Evolutionary conservation across 2,113 vertebrate species (phyloP).

Genomic region (Phaetusa simplex): DNA sequence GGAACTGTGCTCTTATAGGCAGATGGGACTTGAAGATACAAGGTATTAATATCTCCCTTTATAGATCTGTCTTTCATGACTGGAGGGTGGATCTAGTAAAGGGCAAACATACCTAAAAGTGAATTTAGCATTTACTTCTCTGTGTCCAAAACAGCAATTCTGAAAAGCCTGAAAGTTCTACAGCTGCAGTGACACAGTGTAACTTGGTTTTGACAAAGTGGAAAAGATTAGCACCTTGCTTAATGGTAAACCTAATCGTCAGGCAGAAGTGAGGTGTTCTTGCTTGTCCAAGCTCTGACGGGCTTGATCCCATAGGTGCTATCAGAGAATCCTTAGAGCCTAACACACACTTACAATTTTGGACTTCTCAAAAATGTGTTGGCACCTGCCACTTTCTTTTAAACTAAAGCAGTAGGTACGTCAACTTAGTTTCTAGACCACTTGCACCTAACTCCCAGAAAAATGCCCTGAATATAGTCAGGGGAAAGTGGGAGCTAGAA

Average conservation of each 20-base stretch:
- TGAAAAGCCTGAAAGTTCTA: background rate
- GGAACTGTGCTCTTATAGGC: background rate
- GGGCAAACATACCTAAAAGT: background rate
- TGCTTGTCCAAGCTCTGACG: background rate
- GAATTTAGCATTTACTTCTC: background rate
- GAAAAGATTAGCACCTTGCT: background rate
- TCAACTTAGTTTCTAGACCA: background rate
- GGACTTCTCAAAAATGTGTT: background rate
- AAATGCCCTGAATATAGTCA: background rate
- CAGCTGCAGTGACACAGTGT: background rate
- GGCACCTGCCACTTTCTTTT: background rate
- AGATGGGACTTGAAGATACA: background rate
- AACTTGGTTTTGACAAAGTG: background rate
- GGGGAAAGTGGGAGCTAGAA: background rate
- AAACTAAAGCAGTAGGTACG: background rate
- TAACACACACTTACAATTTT: background rate
- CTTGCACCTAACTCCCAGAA: background rate
- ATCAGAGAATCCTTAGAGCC: background rate
- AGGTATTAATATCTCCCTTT: constrained; percentile 1
- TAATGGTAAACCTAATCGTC: background rate
- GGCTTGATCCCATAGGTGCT: background rate
- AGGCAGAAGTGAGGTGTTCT: background rate
- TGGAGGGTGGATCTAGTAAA: background rate
- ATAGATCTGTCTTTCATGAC: background rate
- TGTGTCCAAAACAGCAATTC: background rate